Base-by-base conservation (phyloP, 2,888 invertebrate species). In the Byasa hedistus region DNA sequence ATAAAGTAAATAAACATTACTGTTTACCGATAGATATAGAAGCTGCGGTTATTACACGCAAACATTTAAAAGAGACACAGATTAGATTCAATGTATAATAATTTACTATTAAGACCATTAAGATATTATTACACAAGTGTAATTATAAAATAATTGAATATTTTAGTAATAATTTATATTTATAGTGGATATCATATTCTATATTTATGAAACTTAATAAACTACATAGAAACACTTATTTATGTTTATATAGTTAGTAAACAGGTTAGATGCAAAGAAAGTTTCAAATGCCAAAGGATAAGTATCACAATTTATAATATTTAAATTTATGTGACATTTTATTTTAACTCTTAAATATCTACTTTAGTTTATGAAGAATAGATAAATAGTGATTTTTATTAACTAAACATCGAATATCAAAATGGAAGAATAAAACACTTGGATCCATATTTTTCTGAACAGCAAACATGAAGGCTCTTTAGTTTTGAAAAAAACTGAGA, bases 141-240 rank as follows among this genome's bases (percentile, higher is more conserved):
- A 4, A 44, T 44, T 19, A 44, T 52, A 52, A 5, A 52, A 52
- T 22, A 54, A 12, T 5, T 54, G 1, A 54, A 22, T 10, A 54
- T 54, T 22, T 10, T 22, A 8, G 8, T 22, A 15, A 8, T 52
- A 21, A 8, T 21, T 3, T 21, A 52, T 52, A 21, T 15, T 2
- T 54, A 22, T 22, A 7, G 22, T 23, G 23, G 21, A 54, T 22
- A 22, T 22, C 22, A n/a, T 54, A 24, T 27, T 58, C 19, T 57
- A 36, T 57, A 52, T 57, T 64, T 64, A 64, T 57, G 64, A 57
- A 57, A 36, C 52, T 51, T 36, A 63, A 64, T 58, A 64, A 57
- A 57, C 51, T 48, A 17, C 8, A 39, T 19, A 52, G 36, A 64
- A 64, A 52, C 32, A 57, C 19, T 22, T 19, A n/a, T 52, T 36